Evolutionary conservation across 2,888 invertebrate species (phyloP), one percentile per base, ranked within the genome.

Genomic region (Dasypogon diadema): DNA sequence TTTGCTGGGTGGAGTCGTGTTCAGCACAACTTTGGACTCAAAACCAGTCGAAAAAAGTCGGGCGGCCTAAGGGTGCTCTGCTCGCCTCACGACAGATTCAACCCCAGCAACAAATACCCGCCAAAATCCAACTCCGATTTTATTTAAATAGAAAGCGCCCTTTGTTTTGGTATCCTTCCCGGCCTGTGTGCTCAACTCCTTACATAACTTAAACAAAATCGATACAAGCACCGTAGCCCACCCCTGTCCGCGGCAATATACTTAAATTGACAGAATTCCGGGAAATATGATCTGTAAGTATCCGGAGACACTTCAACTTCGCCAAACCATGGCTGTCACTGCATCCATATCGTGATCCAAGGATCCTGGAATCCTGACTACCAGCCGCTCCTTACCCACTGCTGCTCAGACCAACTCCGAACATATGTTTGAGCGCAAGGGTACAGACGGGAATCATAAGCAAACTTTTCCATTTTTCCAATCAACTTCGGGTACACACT

Each of bases 401-500:
- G 48, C 4, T 12, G 4, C 48, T 14, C 48, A 48, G 1, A 48
- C 16, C 6, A 26, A 8, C 30, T 58, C 10, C 10, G 24, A 24
- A 48, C 65, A 65, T 48, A 16, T 46, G 65, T 48, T 68, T 68
- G 48, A n/a, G 21, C 18, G 54, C 6, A 54, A 65, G 46, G 65
- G 48, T 48, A 48, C 22, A 68, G 46, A 24, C 48, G 18, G 48
- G 48, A 26, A 22, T 48, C 48, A 48, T 68, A 48, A 68, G 65
- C 48, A 68, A 68, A 68, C 46, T 48, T 68, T 68, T 48, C 26
- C 65, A 48, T 68, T 68, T 65, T 68, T 68, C 48, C 65, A 46
- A 68, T 68, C 46, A 68, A 26, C 48, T 48, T n/a, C 14, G 65
- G 65, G 26, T 68, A 68, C 48, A 46, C 48, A 48, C 48, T 48